Evolutionary conservation across 2,797 vertebrate genomes (phyloP), one percentile per base, ranked within the genome.

Genomic region (Cheracebus regulus): DNA sequence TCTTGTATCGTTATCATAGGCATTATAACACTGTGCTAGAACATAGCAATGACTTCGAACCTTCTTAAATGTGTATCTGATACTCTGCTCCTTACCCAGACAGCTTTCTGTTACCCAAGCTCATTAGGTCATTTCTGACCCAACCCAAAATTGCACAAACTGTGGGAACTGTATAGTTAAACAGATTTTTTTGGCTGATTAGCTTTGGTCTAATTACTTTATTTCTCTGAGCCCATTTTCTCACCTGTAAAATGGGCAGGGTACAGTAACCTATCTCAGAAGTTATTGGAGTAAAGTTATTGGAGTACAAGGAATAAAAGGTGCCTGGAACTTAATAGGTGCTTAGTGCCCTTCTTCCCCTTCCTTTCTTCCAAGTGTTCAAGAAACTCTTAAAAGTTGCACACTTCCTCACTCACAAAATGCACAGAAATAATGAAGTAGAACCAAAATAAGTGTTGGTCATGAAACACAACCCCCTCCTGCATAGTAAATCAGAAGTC

Each of bases 401-500:
- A 76, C 44, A 85, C 64, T 95, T 95, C 89, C 90, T 93, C 39
- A 17, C 79, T 93, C 92, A 93, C 80, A 57, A 75, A 96, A 67
- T 88, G 30, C 90, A 79, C n/a, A 93, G 76, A 88, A 95, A 83
- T 95, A 92, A 96, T 85, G 90, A 97, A 94, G 86, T 52, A 85
- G 90, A 97, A 92, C 67, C 58, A 67, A 94, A 97, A 82, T 92
- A 58, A 95, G 24, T 57, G 52, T 28, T 24, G 22, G 58, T 93
- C 55, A 20, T 44, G 90, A 96, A 97, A 97, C 78, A 58, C 58
- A 90, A 39, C 55, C 50, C 89, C 48, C 81, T 95, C 78, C 92
- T 93, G 87, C 58, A 46, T 57, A 79, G 78, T 96, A 96, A 98
- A 97, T 95, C 96, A 95, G 86, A 96, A 82, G 87, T 86, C 92